phyloP scores from a whole-genome alignment of 2,113 vertebrate genomes.

The Pterocles gutturalis region DNA sequence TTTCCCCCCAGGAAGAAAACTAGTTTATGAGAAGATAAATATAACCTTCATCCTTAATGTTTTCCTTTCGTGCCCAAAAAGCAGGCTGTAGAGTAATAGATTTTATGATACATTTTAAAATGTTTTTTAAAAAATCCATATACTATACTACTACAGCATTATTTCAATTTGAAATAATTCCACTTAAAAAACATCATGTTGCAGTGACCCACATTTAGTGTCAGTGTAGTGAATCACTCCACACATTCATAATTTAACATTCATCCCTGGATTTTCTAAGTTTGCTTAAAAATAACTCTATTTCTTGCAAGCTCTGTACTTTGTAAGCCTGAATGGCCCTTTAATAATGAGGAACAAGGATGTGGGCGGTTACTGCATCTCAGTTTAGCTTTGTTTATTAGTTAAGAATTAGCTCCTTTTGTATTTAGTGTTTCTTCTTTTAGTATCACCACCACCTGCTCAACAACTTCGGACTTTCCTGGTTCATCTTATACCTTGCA shows the following conservation, averaged over 20 bases:
- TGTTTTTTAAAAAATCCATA: background rate
- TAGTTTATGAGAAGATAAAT: background rate
- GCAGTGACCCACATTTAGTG: background rate
- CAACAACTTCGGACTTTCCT: background rate
- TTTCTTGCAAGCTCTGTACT: background rate
- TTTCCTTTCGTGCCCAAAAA: background rate
- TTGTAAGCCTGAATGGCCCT: background rate
- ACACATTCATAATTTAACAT: background rate
- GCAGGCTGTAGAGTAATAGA: background rate
- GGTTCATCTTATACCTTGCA: background rate
- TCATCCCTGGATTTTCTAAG: background rate
- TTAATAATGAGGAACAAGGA: background rate
- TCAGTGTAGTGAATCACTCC: background rate
- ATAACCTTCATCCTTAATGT: background rate
- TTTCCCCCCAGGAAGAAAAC: background rate
- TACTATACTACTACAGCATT: background rate
- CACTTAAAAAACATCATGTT: accelerated
- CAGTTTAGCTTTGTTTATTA: background rate
- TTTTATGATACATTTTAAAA: background rate
- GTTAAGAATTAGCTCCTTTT: background rate
- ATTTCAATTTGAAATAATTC: background rate
- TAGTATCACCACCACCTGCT: background rate
- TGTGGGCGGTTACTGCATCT: background rate
- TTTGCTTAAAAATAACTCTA: background rate
- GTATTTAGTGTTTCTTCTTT: background rate